A percentile compares a stretch with the other conserved stretches of the same genome.
These are phyloP conservation scores for Hydrozoanthus tunicans DNA, from an alignment of 64 coral and sea anemone species.

Conservation along the genomic window DNA sequence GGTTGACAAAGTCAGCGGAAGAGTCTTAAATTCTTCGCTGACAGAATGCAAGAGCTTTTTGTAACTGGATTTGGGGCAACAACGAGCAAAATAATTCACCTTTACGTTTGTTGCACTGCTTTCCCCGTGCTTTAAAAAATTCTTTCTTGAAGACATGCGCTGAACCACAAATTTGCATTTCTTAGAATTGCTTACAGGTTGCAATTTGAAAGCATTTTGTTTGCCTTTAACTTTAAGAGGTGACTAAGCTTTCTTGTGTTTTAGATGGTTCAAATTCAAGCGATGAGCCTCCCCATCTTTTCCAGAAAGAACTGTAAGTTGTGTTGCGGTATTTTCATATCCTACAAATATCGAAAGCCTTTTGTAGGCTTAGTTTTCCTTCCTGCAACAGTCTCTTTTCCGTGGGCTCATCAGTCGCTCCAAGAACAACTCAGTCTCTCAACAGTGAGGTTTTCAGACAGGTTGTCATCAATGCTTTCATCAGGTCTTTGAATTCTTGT, in stretches of 20 bases:
- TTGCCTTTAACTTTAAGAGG: background rate
- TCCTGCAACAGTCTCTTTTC: background rate
- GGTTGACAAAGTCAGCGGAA: background rate
- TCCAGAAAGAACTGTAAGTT: background rate
- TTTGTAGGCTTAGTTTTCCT: background rate
- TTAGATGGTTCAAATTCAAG: background rate
- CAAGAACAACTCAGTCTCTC: background rate
- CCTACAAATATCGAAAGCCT: background rate
- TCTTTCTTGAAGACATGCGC: background rate
- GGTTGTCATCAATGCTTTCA: background rate
- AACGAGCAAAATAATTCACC: background rate
- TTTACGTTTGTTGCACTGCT: slow-evolving; percentile 3
- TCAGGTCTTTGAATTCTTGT: background rate
- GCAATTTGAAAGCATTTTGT: background rate
- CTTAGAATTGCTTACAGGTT: background rate
- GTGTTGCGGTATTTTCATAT: background rate
- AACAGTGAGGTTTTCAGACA: background rate
- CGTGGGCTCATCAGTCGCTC: background rate
- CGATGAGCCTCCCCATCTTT: background rate
- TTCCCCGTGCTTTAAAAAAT: slow-evolving; percentile 11
- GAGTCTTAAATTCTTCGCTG: background rate
- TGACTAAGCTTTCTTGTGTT: background rate
- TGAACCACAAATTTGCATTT: background rate
- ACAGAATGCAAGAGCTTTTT: background rate
- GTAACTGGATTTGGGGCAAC: background rate